Conservation (phyloP, 1,140 invertebrate genomes). For the Conopomorpha cramerella region DNA sequence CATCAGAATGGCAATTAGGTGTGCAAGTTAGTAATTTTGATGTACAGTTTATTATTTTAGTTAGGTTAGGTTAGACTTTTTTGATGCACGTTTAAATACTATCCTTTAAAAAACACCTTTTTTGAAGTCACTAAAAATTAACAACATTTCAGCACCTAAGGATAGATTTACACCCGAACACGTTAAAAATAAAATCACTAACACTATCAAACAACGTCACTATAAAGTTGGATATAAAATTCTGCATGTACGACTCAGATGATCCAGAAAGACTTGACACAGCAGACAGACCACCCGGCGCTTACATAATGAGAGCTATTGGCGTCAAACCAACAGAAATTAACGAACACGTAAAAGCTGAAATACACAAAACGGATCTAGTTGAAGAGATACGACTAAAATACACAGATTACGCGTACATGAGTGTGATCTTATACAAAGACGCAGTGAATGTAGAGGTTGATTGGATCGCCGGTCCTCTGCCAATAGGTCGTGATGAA, state of each 20-base stretch:
- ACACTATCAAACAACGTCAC: constrained; percentile 24
- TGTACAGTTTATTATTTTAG: no score
- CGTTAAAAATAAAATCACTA: no score
- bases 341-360: constrained; percentile 13
- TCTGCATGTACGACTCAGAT: constrained; percentile 66
- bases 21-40: no score
- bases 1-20: no score
- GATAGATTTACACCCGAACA: no score
- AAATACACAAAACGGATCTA: constrained; percentile 59
- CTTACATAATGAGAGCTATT: constrained; percentile 76
- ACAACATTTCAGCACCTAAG: no score
- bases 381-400: constrained; percentile 82
- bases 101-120: no score
- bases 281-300: constrained; percentile 67
- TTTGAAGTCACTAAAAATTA: no score
- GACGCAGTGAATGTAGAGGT: constrained; percentile 72
- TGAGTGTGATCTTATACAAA: constrained; percentile 71
- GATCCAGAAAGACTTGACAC: constrained; percentile 38
- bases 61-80: no score
- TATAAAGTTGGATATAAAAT: constrained; percentile 31
- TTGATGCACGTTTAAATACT: no score
- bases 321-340: constrained; percentile 14
- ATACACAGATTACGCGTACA: constrained; percentile 71
- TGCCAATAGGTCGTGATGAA: constrained; percentile 75
- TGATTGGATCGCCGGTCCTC: constrained; percentile 91